phyloP scores from a whole-genome alignment of 1,140 invertebrate genomes.

The Periplaneta americana region DNA sequence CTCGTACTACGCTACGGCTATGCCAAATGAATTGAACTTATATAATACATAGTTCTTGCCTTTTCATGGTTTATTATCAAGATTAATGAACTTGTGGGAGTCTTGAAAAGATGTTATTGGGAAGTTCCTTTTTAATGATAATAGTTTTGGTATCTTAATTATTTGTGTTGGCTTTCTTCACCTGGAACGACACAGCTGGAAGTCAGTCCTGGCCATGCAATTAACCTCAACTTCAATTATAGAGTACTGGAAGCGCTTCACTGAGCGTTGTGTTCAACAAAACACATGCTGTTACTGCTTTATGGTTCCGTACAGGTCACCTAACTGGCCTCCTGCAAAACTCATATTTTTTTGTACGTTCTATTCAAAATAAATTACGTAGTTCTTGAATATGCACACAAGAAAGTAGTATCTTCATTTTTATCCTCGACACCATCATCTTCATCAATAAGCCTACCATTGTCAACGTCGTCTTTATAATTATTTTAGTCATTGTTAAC shows the following conservation, averaged over 20 bases:
- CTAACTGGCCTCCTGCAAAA: no score
- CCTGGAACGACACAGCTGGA: neutral
- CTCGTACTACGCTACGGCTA: no score
- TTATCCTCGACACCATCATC: no score
- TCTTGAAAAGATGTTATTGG: neutral
- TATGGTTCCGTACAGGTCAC: neutral
- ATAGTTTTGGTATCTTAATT: neutral
- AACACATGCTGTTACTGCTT: neutral
- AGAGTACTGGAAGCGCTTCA: neutral
- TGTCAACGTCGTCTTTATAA: no score
- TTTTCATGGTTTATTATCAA: neutral
- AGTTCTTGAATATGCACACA: no score
- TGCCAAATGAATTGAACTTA: no score
- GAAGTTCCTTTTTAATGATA: neutral
- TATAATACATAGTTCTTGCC: neutral
- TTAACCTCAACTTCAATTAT: neutral
- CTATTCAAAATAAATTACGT: no score
- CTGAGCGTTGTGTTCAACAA: neutral
- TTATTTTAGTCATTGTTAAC: no score
- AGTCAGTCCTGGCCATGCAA: neutral
- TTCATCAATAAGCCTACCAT: no score
- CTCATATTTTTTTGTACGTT: no score
- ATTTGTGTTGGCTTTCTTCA: neutral
- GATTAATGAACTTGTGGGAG: neutral
- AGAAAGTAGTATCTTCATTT: no score